Base-by-base conservation (phyloP, 2,113 vertebrate species). In the Tenrec ecaudatus region DNA sequence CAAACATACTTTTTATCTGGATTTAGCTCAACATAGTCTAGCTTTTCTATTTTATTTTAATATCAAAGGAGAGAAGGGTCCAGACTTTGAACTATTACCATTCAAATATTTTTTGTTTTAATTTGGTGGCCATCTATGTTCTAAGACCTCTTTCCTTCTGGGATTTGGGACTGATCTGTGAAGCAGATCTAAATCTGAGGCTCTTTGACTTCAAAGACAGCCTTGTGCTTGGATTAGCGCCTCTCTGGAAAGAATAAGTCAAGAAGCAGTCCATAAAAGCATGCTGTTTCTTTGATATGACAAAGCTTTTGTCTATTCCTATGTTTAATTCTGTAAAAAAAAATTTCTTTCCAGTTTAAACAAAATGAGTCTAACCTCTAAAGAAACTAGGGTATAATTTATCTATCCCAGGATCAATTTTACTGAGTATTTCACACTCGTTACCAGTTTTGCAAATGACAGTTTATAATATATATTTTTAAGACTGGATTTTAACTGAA, bases 11-110 rank as follows among this genome's bases (percentile, higher is more conserved):
- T 88, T 88, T 58, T 83, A 33, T 36, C 79, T 88, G 60, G 89
- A 90, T 82, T 91, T 62, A 93, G 33, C 62, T 94, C 77, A 71
- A 77, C 33, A 64, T 58, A n/a, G 12, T 90, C 40, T 47, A 88
- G 83, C 31, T 85, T 4, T 93, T 86, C 6, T 15, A 86, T 91
- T 94, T 90, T 82, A 90, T 95, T 95, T 95, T 86, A 95, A 84
- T 94, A 96, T 90, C 81, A 95, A 97, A 96, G 47, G 43, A 57
- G 12, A 91, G 75, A 19, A 89, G 40, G 29, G 22, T 40, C 23
- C 57, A 92, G 38, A 77, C 90, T 95, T 93, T 86, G 91, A 96
- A 92, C 93, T 90, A 82, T 86, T 90, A 68, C 47, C 71, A 33
- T 90, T 83, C 76, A 92, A 83, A 64, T 31, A 88, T 71, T 95